Evolutionary conservation across 2,888 invertebrate species (phyloP), one percentile per base, ranked within the genome.

Genomic region (Aradus depressus): DNA sequence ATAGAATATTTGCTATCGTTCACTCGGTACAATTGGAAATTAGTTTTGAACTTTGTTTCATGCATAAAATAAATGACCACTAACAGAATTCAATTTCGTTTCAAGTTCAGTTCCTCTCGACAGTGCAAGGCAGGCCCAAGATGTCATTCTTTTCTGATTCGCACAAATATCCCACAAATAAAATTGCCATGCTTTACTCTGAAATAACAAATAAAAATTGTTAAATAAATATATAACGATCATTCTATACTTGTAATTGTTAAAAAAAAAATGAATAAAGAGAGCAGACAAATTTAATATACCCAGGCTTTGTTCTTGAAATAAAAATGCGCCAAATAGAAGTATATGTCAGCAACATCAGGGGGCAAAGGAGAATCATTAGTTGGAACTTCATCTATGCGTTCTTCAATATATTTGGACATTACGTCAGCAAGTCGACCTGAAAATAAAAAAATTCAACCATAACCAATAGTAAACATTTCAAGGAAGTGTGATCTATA

Each of bases 101-200:
- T 90, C 90, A 49, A 93, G 74, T 62, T 80, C 77, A 52, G 84
- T 78, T 3, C 78, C 80, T 63, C 81, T 81, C 1, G 85, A 80
- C 55, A 95, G 72, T 0, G 91, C 89, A 65, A 93, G 76, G 48
- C 87, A 84, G 1, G 92, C 91, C 95, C 95, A 95, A 0, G 95
- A 88, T 69, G 92, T 90, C 52, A 92, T 75, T 44, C 93, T 75
- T 47, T 75, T 71, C 1, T 81, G 84, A 67, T 85, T 84, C 25
- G 87, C 74, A 57, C 86, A 81, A 21, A 95, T 71, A 68, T 96
- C 95, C 60, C 83, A 70, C 50, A 81, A 74, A 65, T 90, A 93
- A 67, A 82, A 90, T 62, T 83, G 81, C 2, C 85, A 75, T 10
- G 90, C 85, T 64, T 62, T 62, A 21, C 50, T 31, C 62, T 62